Conservation (phyloP, 2,113 vertebrate species). For the Marmota flaviventris region DNA sequence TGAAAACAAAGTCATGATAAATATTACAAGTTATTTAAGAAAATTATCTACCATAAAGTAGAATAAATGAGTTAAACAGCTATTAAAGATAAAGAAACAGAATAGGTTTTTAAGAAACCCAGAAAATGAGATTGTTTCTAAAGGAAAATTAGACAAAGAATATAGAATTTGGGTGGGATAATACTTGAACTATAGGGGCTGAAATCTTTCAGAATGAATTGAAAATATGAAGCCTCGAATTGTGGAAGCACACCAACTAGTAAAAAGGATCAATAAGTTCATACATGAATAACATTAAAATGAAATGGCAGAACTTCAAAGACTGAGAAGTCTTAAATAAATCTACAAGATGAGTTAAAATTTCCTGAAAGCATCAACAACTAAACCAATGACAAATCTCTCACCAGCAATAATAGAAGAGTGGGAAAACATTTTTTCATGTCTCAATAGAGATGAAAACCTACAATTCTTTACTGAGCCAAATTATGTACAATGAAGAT, state of each 20-base stretch:
- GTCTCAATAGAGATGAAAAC: not conserved
- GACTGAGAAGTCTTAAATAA: not conserved
- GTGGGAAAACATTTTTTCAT: not conserved
- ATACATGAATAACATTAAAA: not conserved
- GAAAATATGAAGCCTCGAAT: not conserved
- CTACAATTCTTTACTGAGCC: not conserved
- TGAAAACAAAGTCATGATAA: not conserved
- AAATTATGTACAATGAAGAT: not conserved
- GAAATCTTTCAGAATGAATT: not conserved
- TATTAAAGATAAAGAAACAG: no score
- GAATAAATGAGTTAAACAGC: not conserved
- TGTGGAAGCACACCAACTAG: not conserved
- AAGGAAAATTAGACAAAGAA: not conserved
- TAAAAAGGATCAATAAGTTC: not conserved
- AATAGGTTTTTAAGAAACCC: not conserved
- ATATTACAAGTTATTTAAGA: not conserved
- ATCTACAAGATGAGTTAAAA: not conserved
- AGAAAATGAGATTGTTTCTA: not conserved
- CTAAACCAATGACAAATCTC: not conserved
- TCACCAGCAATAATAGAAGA: not conserved
- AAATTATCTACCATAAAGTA: not conserved
- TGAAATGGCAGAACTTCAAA: not conserved
- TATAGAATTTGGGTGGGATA: not conserved
- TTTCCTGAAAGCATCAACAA: not conserved
- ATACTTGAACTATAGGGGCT: not conserved